Evolutionary conservation across 2,113 vertebrate genomes (phyloP), one percentile per base, ranked within the genome.

Genomic region (human): DNA sequence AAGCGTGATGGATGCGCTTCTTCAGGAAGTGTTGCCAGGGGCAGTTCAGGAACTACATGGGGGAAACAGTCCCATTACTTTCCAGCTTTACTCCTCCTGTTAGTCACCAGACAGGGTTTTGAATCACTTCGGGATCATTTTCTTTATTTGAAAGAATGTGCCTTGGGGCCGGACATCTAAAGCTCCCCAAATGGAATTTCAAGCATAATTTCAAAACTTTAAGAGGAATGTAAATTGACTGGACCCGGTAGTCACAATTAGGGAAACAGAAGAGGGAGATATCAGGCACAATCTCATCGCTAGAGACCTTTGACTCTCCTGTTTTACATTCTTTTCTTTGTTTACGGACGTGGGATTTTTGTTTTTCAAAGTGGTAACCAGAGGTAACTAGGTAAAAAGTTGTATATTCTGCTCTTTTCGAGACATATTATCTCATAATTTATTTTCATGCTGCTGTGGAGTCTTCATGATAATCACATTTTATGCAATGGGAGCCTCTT

Each of bases 201-300:
- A 89, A 73, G 50, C 45, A 30, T 72, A 30, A 75, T 57, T 78
- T 85, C 11, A 87, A 43, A 92, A 83, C 87, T 91, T 92, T 22
- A 18, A 35, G 66, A 52, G 16, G 38, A 84, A 88, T 61, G 50
- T 81, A 78, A 50, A 57, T 30, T 61, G 55, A 81, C 48, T 13
- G 27, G 52, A 30, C 27, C 18, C 35, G 13, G 17, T 1, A 38
- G 13, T 40, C 81, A 5, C 30, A 64, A 1, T 5, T 32, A 38
- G 48, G 48, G 75, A 82, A 20, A 43, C 2, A 48, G 73, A 66
- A 18, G 55, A 95, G 55, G 12, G 48, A 84, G 23, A 61, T 84
- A 25, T 6, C 22, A 50, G 30, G 13, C 8, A 22, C 8, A 1
- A 16, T 40, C 59, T 89, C 70, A 35, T 70, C 0, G 0, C 5